These are phyloP conservation scores for Galemys pyrenaicus DNA, from an alignment of 2,113 vertebrate genomes.

Conservation along the genomic window DNA sequence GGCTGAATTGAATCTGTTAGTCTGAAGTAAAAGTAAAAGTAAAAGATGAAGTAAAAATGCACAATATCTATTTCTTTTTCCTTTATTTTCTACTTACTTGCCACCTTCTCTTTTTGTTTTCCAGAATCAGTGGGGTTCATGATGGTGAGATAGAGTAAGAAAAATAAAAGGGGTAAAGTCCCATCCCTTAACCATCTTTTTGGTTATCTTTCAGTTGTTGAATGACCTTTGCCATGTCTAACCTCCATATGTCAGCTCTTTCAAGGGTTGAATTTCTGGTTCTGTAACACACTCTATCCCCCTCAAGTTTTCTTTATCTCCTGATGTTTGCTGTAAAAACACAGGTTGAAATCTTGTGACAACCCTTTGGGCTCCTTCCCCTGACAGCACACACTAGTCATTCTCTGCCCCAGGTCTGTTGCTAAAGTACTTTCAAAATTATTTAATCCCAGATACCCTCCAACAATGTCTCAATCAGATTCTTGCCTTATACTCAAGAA, in stretches of 20 bases:
- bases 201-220: background rate
- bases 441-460: accelerated
- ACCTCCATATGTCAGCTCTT: background rate
- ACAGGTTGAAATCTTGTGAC: background rate
- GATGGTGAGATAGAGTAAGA: background rate
- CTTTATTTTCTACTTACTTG: background rate
- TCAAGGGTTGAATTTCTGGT: background rate
- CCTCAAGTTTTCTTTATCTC: background rate
- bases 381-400: background rate
- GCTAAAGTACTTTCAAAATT: background rate
- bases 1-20: background rate
- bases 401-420: background rate
- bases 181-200: no score
- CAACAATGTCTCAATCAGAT: background rate
- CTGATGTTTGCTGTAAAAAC: background rate
- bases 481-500: background rate
- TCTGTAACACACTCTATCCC: background rate
- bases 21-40: no score
- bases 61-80: background rate
- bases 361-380: background rate
- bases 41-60: background rate
- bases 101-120: background rate
- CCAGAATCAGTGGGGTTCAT: background rate
- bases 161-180: background rate
- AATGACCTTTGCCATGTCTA: background rate